Conservation (phyloP, 1,140 invertebrate genomes). For the Musca domestica region DNA sequence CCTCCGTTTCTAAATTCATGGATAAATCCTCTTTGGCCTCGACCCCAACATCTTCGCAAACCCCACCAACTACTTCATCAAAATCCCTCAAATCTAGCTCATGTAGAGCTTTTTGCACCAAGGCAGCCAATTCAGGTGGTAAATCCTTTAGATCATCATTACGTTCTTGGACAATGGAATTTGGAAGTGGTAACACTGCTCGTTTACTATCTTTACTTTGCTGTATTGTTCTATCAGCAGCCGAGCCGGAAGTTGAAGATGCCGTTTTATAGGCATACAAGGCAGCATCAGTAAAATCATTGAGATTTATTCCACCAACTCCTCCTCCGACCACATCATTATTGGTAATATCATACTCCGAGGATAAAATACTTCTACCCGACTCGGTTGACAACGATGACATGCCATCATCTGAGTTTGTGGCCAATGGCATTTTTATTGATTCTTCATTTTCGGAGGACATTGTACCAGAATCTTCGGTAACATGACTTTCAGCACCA, state of each 20-base stretch:
- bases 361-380: slow-evolving; percentile 39
- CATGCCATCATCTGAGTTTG: slow-evolving; percentile 47
- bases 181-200: slow-evolving; percentile 32
- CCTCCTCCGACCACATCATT: slow-evolving; percentile 29
- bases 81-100: slow-evolving; percentile 47
- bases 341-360: slow-evolving; percentile 37
- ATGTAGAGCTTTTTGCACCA: slow-evolving; percentile 48
- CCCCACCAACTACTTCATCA: slow-evolving; percentile 33
- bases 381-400: slow-evolving; percentile 47
- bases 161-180: slow-evolving; percentile 41
- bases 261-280: slow-evolving; percentile 36
- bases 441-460: slow-evolving; percentile 37
- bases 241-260: slow-evolving; percentile 45
- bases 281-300: slow-evolving; percentile 24
- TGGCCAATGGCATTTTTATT: slow-evolving; percentile 16
- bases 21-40: slow-evolving; percentile 7
- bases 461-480: slow-evolving; percentile 33
- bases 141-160: slow-evolving; percentile 48
- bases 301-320: slow-evolving; percentile 25
- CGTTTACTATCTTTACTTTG: slow-evolving; percentile 21
- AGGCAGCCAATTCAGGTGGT: slow-evolving; percentile 44
- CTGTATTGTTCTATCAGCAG: slow-evolving; percentile 35
- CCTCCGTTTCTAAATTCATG: neutral
- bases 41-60: neutral
- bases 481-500: slow-evolving; percentile 23